phyloP scores from a whole-genome alignment of 2,797 vertebrate genomes.

The Neomorphus geoffroyi region DNA sequence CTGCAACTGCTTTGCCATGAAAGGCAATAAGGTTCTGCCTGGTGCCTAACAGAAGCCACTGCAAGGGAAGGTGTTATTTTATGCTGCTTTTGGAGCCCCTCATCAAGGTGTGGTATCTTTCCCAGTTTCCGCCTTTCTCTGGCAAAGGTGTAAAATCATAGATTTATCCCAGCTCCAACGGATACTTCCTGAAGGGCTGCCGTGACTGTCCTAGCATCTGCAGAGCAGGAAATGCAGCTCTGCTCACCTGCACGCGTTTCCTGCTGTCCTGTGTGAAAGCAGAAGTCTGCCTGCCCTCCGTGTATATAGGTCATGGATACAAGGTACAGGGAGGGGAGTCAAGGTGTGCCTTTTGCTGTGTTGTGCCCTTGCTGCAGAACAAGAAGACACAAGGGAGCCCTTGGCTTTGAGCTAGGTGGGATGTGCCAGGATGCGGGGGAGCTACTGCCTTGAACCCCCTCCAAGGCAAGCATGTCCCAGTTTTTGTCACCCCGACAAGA shows the following conservation, averaged over 20 bases:
- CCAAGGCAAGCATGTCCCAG: neutral
- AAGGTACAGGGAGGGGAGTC: accelerated
- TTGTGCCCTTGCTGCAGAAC: neutral
- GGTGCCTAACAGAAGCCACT: neutral
- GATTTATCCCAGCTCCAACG: neutral
- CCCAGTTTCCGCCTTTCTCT: neutral
- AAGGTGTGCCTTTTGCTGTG: neutral
- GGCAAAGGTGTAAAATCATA: neutral
- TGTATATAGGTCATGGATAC: accelerated
- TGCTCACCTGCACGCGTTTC: neutral
- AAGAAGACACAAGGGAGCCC: neutral
- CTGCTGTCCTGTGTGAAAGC: neutral
- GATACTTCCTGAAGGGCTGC: neutral
- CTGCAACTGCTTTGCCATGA: neutral
- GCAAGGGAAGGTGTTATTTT: neutral
- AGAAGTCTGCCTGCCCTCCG: accelerated
- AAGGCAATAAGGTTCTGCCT: neutral
- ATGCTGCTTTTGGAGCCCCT: neutral
- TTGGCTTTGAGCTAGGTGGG: neutral
- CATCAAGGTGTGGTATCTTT: neutral
- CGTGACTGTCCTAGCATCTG: neutral
- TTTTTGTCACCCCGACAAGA: neutral
- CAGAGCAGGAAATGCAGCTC: neutral
- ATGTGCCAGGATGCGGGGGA: neutral
- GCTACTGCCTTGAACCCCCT: neutral